A percentile compares a stretch with the other conserved stretches of the same genome.
phyloP scores from a whole-genome alignment of 2,797 vertebrate species.

The Pipistrellus pygmaeus region DNA sequence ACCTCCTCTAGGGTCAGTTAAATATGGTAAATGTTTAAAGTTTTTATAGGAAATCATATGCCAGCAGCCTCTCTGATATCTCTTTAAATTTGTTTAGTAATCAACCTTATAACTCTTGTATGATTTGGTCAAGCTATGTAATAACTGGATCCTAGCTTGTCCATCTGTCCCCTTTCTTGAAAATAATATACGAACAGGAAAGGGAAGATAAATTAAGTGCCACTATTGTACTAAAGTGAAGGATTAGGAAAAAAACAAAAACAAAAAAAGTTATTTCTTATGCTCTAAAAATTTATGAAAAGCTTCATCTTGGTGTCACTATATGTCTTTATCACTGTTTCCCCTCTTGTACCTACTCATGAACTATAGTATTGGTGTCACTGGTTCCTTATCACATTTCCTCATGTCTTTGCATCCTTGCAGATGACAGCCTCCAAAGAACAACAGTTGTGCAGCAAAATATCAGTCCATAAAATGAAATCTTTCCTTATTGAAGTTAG shows the following conservation, averaged over 20 bases:
- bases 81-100: slow-evolving; percentile 67
- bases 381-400: slow-evolving; percentile 49
- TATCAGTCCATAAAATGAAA: slow-evolving; percentile 70
- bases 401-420: slow-evolving; percentile 56
- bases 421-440: slow-evolving; percentile 67
- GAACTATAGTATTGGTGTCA: slow-evolving; percentile 70
- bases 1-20: slow-evolving; percentile 37
- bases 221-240: slow-evolving; percentile 83
- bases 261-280: slow-evolving; percentile 84
- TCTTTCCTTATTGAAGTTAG: slow-evolving; percentile 56
- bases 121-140: slow-evolving; percentile 70
- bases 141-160: slow-evolving; percentile 63
- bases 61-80: slow-evolving; percentile 68
- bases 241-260: slow-evolving; percentile 83
- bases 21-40: slow-evolving; percentile 40
- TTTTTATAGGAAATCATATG: slow-evolving; percentile 72
- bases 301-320: slow-evolving; percentile 77
- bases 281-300: slow-evolving; percentile 79
- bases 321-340: slow-evolving; percentile 60
- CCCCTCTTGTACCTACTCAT: slow-evolving; percentile 75
- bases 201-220: slow-evolving; percentile 82
- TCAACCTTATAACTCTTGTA: slow-evolving; percentile 48
- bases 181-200: slow-evolving; percentile 71
- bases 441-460: slow-evolving; percentile 66
- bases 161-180: slow-evolving; percentile 24